Evolutionary conservation across 2,113 vertebrate species (phyloP).

Genomic region (Caloenas nicobarica): DNA sequence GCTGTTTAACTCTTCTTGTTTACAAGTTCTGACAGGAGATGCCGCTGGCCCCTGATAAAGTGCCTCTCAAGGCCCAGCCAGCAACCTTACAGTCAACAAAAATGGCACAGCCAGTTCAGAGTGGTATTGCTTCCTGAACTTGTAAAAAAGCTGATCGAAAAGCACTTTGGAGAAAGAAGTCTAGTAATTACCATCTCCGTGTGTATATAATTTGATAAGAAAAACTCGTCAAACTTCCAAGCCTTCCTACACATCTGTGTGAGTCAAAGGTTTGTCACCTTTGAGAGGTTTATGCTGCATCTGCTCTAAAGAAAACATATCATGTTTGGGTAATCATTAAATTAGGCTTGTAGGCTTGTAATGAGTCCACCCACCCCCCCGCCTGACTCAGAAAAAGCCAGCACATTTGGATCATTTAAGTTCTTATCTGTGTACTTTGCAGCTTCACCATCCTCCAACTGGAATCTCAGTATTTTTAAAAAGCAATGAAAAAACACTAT

Average conservation of each 20-base stretch:
- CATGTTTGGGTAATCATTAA: constrained; percentile 49
- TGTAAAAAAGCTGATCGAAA: background rate
- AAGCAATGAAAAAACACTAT: background rate
- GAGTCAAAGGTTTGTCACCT: constrained; percentile 48
- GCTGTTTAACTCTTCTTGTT: background rate
- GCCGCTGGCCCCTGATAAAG: background rate
- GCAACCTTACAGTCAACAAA: background rate
- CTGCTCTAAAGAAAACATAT: constrained; percentile 32
- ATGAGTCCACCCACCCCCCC: background rate
- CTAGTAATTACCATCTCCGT: background rate
- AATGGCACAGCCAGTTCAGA: background rate
- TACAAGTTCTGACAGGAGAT: background rate
- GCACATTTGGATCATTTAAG: background rate
- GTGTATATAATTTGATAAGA: background rate
- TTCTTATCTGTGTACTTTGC: background rate
- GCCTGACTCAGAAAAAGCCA: constrained; percentile 41
- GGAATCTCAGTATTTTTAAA: background rate
- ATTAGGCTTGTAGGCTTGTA: constrained; percentile 15
- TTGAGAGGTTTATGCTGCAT: constrained; percentile 20
- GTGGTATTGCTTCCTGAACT: background rate
- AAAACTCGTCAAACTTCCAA: background rate
- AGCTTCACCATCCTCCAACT: background rate
- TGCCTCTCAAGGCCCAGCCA: background rate
- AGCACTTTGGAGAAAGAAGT: background rate
- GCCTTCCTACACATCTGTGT: constrained; percentile 4